A percentile compares a stretch with the other conserved stretches of the same genome.
These are phyloP conservation scores for Tetragonula clypearis DNA, from an alignment of 1,140 invertebrate species.

Conservation along the genomic window DNA sequence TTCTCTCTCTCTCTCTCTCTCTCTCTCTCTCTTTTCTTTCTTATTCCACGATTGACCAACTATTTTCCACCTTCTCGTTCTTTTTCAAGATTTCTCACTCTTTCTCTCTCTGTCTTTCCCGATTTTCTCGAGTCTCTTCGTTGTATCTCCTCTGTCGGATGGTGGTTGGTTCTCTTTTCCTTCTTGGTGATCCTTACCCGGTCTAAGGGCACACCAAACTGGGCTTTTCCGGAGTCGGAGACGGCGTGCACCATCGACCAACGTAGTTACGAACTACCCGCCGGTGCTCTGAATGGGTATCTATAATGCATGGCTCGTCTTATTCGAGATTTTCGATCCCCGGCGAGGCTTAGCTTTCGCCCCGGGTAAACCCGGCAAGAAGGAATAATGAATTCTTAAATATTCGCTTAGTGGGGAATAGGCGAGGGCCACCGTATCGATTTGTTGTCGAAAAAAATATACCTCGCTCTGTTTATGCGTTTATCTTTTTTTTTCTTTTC, in stretches of 20 bases:
- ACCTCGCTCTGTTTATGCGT: not conserved
- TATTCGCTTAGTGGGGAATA: slow-evolving; percentile 61
- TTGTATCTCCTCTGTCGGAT: not conserved
- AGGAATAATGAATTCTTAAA: slow-evolving; percentile 69
- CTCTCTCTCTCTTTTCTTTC: too few relatives aligned
- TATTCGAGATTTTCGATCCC: slow-evolving; percentile 73
- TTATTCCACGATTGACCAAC: slow-evolving; percentile 11
- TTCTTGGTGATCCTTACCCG: not conserved
- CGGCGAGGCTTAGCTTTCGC: slow-evolving; percentile 62
- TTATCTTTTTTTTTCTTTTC: too few relatives aligned
- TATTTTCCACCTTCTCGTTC: not conserved
- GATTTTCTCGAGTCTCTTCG: slow-evolving; percentile 20
- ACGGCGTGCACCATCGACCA: slow-evolving; percentile 52
- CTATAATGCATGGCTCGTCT: slow-evolving; percentile 73
- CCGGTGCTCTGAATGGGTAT: slow-evolving; percentile 66
- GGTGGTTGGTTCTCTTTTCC: not conserved
- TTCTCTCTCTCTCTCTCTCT: too few relatives aligned
- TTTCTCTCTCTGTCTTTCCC: slow-evolving; percentile 16
- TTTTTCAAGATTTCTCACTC: not conserved
- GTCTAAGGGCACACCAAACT: slow-evolving; percentile 32
- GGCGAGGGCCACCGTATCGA: slow-evolving; percentile 45
- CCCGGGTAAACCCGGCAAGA: slow-evolving; percentile 42
- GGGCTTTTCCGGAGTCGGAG: slow-evolving; percentile 31
- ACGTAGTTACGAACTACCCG: slow-evolving; percentile 63
- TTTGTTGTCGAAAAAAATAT: slow-evolving; percentile 45